phyloP scores from a whole-genome alignment of 1,140 invertebrate genomes.

The Pristionchus pacificus region DNA sequence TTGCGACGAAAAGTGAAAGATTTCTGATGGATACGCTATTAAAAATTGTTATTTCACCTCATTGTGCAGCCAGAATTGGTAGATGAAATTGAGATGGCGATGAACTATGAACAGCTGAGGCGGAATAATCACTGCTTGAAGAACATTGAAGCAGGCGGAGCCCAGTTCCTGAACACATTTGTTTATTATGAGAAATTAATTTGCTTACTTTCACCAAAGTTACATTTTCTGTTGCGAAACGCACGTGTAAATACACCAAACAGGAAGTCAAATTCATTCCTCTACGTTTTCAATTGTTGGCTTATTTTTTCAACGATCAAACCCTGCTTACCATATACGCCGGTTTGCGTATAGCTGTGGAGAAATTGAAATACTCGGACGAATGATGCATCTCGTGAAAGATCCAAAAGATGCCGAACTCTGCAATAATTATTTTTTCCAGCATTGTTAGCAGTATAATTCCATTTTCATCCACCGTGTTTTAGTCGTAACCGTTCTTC shows the following conservation, averaged over 20 bases:
- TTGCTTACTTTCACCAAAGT: too few relatives aligned
- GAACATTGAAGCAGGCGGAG: constrained; percentile 18
- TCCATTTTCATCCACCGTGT: too few relatives aligned
- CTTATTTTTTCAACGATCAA: constrained; percentile 3
- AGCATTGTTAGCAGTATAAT: too few relatives aligned
- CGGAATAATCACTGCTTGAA: constrained; percentile 26
- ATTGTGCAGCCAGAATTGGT: constrained; percentile 37
- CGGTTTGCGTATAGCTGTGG: constrained; percentile 61
- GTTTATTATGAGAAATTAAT: too few relatives aligned
- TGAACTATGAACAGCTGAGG: constrained; percentile 27
- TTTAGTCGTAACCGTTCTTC: too few relatives aligned
- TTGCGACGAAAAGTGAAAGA: too few relatives aligned
- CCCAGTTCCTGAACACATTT: constrained; percentile 38
- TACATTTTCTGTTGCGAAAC: too few relatives aligned
- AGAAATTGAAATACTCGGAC: constrained; percentile 89
- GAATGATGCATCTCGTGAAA: constrained; percentile 94
- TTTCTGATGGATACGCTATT: too few relatives aligned
- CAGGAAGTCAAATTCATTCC: too few relatives aligned
- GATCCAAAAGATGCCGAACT: constrained; percentile 86
- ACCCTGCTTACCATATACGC: background rate
- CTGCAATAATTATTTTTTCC: too few relatives aligned
- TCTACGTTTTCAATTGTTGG: too few relatives aligned
- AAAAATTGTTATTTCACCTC: constrained; percentile 16
- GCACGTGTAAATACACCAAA: too few relatives aligned
- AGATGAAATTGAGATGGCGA: constrained; percentile 23